These are phyloP conservation scores for Lysandra bellargus DNA, from an alignment of 2,888 invertebrate genomes.

Conservation along the genomic window DNA sequence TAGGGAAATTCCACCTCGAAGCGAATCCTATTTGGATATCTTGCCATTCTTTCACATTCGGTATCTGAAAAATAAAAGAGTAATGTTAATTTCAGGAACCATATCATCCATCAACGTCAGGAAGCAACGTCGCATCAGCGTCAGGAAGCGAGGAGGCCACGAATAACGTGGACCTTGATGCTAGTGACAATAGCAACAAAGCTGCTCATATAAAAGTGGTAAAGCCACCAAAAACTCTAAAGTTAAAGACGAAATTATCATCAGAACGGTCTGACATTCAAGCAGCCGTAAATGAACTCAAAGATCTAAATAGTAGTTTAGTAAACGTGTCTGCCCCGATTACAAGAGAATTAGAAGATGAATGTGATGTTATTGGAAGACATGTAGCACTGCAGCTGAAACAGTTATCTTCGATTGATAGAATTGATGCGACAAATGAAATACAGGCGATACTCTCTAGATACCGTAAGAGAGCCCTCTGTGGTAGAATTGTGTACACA, in stretches of 20 bases:
- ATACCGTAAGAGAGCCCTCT: conserved; percentile 39
- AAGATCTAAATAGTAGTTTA: conserved; percentile 37
- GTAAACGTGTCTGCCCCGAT: conserved; percentile 32
- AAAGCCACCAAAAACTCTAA: conserved; percentile 1
- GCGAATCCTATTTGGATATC: conserved; percentile 23
- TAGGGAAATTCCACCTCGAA: conserved; percentile 22
- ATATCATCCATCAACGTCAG: background rate
- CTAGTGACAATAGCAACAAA: conserved; percentile 7
- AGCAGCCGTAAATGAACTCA: conserved; percentile 15
- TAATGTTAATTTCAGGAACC: conserved; percentile 7
- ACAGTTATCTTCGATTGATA: conserved; percentile 36
- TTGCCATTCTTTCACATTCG: conserved; percentile 16
- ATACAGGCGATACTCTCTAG: conserved; percentile 36
- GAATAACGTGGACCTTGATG: background rate
- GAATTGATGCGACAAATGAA: conserved; percentile 38
- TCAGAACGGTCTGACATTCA: background rate
- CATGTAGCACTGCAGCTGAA: conserved; percentile 40
- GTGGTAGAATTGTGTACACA: conserved; percentile 27
- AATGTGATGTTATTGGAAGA: conserved; percentile 38
- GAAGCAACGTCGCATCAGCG: conserved; percentile 1
- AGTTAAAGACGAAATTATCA: conserved; percentile 1
- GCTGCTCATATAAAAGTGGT: conserved; percentile 1
- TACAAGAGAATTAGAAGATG: conserved; percentile 37
- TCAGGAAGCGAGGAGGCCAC: conserved; percentile 1
- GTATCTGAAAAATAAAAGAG: conserved; percentile 29